phyloP scores from a whole-genome alignment of 2,888 invertebrate species.

The Hydroisotoma schaefferi region DNA sequence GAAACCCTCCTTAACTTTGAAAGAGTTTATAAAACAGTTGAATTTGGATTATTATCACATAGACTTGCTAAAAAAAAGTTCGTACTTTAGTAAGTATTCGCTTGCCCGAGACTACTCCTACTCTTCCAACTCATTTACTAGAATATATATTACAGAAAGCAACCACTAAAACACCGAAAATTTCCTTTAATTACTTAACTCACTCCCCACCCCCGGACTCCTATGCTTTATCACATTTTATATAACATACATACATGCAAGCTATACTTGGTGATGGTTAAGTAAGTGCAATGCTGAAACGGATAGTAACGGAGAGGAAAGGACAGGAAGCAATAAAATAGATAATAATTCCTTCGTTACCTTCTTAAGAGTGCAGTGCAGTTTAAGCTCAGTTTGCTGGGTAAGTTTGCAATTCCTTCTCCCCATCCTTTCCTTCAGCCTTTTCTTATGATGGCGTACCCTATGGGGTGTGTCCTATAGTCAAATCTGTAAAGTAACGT shows the following conservation, averaged over 20 bases:
- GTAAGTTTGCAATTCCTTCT: constrained; percentile 2
- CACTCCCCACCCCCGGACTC: neutral
- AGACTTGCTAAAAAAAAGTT: no score
- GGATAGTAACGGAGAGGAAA: neutral
- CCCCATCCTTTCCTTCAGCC: no score
- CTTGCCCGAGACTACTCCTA: no score
- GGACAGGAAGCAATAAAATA: constrained; percentile 19
- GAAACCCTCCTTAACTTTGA: constrained; percentile 6
- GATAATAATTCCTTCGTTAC: constrained; percentile 16
- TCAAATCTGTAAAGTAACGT: no score
- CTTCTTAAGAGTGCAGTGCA: constrained; percentile 13
- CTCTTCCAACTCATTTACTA: neutral
- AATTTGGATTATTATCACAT: no score
- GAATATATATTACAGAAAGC: constrained; percentile 14
- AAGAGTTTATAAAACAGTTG: no score
- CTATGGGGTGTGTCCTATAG: no score
- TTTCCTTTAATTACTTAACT: constrained; percentile 17
- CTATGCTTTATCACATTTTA: neutral
- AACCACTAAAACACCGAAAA: constrained; percentile 19
- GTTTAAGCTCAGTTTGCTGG: no score
- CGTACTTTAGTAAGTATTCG: no score
- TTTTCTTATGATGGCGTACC: no score
- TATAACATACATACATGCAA: neutral
- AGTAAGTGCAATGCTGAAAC: neutral
- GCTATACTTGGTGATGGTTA: neutral